phyloP scores from a whole-genome alignment of 2,888 invertebrate species.

The Phragmatobia fuliginosa region DNA sequence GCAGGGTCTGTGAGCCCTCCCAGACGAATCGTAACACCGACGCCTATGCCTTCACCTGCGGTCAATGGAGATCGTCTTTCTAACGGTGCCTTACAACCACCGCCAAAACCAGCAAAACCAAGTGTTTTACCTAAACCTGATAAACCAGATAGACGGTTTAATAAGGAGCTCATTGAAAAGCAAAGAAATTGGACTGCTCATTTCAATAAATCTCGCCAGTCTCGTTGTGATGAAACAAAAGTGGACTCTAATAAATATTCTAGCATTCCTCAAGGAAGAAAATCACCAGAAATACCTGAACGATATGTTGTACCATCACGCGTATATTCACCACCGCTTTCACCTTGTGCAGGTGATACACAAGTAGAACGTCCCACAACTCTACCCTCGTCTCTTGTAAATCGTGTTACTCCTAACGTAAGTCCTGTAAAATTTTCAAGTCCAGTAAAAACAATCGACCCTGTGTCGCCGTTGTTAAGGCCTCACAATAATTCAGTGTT shows the following conservation, averaged over 20 bases:
- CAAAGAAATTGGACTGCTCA: conserved; percentile 97
- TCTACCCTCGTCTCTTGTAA: conserved; percentile 75
- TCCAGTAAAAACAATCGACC: conserved; percentile 73
- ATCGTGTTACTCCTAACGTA: conserved; percentile 69
- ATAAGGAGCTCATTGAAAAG: conserved; percentile 95
- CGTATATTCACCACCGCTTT: conserved; percentile 84
- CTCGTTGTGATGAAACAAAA: conserved; percentile 73
- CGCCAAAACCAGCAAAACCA: conserved; percentile 83
- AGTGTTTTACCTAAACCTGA: conserved; percentile 91
- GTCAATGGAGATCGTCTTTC: conserved; percentile 76
- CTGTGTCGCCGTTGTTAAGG: conserved; percentile 69
- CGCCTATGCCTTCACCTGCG: conserved; percentile 76
- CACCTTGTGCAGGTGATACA: conserved; percentile 87
- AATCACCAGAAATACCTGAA: conserved; percentile 74
- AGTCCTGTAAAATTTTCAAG: conserved; percentile 82
- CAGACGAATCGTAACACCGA: conserved; percentile 85
- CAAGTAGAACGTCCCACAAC: conserved; percentile 76
- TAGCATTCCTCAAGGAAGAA: conserved; percentile 72
- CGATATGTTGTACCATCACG: conserved; percentile 78
- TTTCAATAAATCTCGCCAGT: conserved; percentile 92
- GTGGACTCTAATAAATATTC: conserved; percentile 71
- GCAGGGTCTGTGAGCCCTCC: conserved; percentile 88
- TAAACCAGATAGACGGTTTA: conserved; percentile 93
- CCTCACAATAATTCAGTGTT: conserved; percentile 63
- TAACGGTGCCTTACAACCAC: conserved; percentile 80